Evolutionary conservation across 1,140 invertebrate genomes (phyloP), one percentile per base, ranked within the genome.

Genomic region (Drosophila jambulina): DNA sequence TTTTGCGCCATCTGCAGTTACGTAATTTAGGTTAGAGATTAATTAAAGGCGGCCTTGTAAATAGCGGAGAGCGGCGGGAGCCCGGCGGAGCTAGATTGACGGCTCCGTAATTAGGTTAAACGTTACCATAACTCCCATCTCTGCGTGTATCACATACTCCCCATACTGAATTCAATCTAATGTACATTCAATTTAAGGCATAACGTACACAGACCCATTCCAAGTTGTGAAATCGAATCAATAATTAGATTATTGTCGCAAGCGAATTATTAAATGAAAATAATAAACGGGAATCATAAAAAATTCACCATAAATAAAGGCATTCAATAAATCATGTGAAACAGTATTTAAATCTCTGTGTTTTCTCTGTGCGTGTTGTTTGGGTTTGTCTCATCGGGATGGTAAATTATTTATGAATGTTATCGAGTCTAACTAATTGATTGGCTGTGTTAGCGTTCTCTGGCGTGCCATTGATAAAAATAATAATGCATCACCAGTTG

Each of bases 21-120:
- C 87, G 72, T 75, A 90, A 90, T 78, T 77, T 90, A 90, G 85
- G 85, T 79, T 90, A 90, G 86, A 90, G 85, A 90, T 90, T 90
- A 90, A 90, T 90, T 90, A 90, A 90, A 82, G 59, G 36, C 75
- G 75, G 68, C 67, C 80, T 85, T 90, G 85, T 90, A 90, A 85
- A 90, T 90, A 90, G 60, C 60, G 54, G 60, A 45, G 45, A 48
- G 25, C 10, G 60, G 19, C 32, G 19, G 36, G 29, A 67, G 42
- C 42, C n/a, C 29, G 32, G 9, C 29, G 56, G 46, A 49, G 75
- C 40, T 48, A 38, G 23, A 68, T 46, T 68, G 67, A 70, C 63
- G 67, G 48, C 67, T 81, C 85, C 75, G 59, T 84, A 84, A 88
- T 90, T 88, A 88, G 82, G 85, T 88, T 90, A 74, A 82, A 80